Conservation (phyloP, 2,113 vertebrate genomes). For the Tenebrosternarchus preto region DNA sequence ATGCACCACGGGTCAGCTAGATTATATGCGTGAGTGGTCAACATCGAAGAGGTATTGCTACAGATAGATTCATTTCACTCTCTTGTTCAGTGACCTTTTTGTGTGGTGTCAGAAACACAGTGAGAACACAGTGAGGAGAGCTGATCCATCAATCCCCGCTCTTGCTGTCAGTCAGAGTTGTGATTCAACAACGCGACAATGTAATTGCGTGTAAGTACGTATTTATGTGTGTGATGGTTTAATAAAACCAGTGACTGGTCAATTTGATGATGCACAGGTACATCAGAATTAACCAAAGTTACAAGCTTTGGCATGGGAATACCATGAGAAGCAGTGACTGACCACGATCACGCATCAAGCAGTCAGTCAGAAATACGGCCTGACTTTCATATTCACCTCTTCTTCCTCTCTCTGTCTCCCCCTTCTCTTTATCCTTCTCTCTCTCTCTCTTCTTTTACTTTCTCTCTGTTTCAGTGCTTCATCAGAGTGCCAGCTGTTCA, state of each 20-base stretch:
- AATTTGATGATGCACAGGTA: slow-evolving; percentile 33
- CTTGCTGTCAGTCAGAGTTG: not conserved
- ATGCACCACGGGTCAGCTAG: slow-evolving; percentile 1
- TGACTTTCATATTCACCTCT: slow-evolving; percentile 40
- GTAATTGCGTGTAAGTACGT: not conserved
- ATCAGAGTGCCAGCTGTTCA: slow-evolving; percentile 64
- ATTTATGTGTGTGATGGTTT: slow-evolving; percentile 29
- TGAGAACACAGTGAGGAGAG: slow-evolving; percentile 19
- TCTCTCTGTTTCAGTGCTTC: slow-evolving; percentile 64
- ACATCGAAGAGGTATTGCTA: slow-evolving; percentile 56
- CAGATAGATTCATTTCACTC: slow-evolving; percentile 44
- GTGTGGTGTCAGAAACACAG: slow-evolving; percentile 26
- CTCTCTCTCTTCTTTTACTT: slow-evolving; percentile 22
- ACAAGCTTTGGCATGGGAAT: slow-evolving; percentile 49
- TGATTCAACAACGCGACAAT: not conserved
- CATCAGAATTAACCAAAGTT: slow-evolving; percentile 44
- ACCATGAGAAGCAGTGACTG: slow-evolving; percentile 55
- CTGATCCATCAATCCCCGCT: not conserved
- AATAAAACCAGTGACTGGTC: slow-evolving; percentile 30
- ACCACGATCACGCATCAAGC: slow-evolving; percentile 42
- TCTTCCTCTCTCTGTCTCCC: slow-evolving; percentile 44
- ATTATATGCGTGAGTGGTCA: slow-evolving; percentile 27
- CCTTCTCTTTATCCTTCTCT: slow-evolving; percentile 4
- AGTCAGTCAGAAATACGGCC: slow-evolving; percentile 49
- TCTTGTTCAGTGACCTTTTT: slow-evolving; percentile 31